Base-by-base conservation (phyloP, 2,113 vertebrate species). In the Thomomys bottae region DNA sequence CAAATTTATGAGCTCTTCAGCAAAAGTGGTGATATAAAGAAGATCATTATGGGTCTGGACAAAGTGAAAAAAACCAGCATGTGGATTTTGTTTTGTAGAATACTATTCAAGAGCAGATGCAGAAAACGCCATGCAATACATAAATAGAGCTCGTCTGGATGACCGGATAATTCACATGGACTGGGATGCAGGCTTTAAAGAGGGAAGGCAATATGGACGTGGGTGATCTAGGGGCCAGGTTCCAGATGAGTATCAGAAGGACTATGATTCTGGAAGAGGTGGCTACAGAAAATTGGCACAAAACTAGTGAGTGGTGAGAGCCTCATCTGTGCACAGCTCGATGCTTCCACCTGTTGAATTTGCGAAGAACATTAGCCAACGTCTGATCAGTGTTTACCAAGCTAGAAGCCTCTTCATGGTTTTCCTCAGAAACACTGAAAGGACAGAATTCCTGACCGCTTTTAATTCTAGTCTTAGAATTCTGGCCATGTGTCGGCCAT, bases 211-310 rank as follows among this genome's bases (percentile, higher is more conserved):
- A 59, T 23, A 23, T 59, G 21, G 57, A 59, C 98, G 98, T 0
- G 98, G 98, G 20, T 98, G 98, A 93, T 99, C 98, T 15, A 98
- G 98, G 38, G 98, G 98, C 83, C 98, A 99, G 98, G 98, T 98
- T 79, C 98, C 98, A 95, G 98, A 98, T 88, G 98, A 98, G 90
- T 98, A 98, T 96, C 97, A 98, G 64, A 97, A 98, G 87, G 98
- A 98, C 94, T 98, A 98, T 34, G 98, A 98, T 78, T 98, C 98
- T 26, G 98, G 98, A 59, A 97, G 98, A 97, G 98, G 98, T 0
- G 98, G 98, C 87, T 99, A 98, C 54, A 98, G 98, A 42, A 98
- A 99, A 92, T 90, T 99, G 68, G 97, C 97, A 87, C 97, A 97
- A 93, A 98, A 98, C 77, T 98, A 98, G 71, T 97, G 97, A 94